These are phyloP conservation scores for Leptogaster cylindrica DNA, from an alignment of 2,888 invertebrate species.

Conservation along the genomic window DNA sequence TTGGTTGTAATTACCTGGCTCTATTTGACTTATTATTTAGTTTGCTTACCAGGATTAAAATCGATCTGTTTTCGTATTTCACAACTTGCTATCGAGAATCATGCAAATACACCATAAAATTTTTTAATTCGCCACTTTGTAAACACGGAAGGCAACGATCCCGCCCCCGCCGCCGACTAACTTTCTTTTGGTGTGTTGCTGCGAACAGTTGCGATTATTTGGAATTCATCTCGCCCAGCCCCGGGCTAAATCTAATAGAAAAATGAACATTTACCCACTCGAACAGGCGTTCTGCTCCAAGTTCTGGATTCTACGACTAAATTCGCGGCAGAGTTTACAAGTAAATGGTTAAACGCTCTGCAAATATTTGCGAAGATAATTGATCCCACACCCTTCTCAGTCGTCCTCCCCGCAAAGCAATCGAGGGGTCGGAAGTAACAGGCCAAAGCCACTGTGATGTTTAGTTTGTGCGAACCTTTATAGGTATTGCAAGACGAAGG, in stretches of 20 bases:
- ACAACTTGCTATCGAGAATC: too few relatives aligned
- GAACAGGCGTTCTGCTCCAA: neutral
- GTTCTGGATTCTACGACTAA: neutral
- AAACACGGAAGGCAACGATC: too few relatives aligned
- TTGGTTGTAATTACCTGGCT: too few relatives aligned
- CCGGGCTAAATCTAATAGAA: neutral
- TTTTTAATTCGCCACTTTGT: too few relatives aligned
- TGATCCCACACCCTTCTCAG: conserved; percentile 4
- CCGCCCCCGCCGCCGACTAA: too few relatives aligned
- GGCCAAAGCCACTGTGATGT: neutral
- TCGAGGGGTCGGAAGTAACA: neutral
- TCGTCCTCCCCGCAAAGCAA: neutral
- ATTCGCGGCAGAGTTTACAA: neutral
- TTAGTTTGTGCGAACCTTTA: neutral
- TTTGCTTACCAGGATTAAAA: too few relatives aligned
- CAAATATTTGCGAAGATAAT: conserved; percentile 18
- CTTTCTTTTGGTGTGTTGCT: too few relatives aligned
- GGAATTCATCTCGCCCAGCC: neutral
- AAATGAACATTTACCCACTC: neutral
- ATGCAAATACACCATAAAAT: too few relatives aligned
- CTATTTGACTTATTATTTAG: too few relatives aligned
- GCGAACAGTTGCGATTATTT: neutral
- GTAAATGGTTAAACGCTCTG: conserved; percentile 5
- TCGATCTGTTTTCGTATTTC: too few relatives aligned
- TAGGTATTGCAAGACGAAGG: neutral